Evolutionary conservation across 1,140 invertebrate species (phyloP).

Genomic region (Phortica variegata): DNA sequence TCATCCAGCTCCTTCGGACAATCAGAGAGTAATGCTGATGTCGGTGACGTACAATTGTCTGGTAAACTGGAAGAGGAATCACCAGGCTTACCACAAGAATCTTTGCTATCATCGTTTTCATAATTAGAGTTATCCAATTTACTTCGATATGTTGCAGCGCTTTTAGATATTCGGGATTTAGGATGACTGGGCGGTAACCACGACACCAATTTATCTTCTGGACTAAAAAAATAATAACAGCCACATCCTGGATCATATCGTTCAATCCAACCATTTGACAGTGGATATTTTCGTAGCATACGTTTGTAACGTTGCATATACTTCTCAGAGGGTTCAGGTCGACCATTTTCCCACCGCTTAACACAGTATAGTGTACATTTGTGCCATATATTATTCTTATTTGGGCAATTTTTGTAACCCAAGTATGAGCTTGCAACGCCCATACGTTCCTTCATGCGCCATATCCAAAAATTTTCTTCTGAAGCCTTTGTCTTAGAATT

Average conservation of each 20-base stretch:
- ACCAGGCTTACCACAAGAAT: conserved; percentile 11
- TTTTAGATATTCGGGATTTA: conserved; percentile 75
- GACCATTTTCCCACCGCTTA: conserved; percentile 81
- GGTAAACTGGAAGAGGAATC: conserved; percentile 2
- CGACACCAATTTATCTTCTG: conserved; percentile 64
- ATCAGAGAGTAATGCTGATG: no score
- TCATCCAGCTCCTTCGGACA: conserved; percentile 9
- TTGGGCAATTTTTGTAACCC: conserved; percentile 84
- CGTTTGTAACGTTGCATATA: conserved; percentile 75
- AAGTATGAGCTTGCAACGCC: conserved; percentile 63
- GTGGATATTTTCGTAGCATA: conserved; percentile 85
- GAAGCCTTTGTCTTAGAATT: no score
- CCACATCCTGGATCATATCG: conserved; percentile 84
- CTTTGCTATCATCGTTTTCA: conserved; percentile 23
- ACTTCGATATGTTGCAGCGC: conserved; percentile 79
- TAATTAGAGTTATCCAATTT: conserved; percentile 58
- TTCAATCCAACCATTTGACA: conserved; percentile 91
- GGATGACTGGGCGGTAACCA: conserved; percentile 94
- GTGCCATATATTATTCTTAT: conserved; percentile 95
- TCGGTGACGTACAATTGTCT: conserved; percentile 1
- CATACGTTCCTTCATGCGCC: conserved; percentile 58
- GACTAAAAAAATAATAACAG: conserved; percentile 49
- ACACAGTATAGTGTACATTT: conserved; percentile 88
- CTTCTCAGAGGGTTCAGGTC: conserved; percentile 68
- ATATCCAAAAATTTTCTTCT: conserved; percentile 59